Evolutionary conservation across 2,888 invertebrate genomes (phyloP).

Genomic region (Mimas tiliae): DNA sequence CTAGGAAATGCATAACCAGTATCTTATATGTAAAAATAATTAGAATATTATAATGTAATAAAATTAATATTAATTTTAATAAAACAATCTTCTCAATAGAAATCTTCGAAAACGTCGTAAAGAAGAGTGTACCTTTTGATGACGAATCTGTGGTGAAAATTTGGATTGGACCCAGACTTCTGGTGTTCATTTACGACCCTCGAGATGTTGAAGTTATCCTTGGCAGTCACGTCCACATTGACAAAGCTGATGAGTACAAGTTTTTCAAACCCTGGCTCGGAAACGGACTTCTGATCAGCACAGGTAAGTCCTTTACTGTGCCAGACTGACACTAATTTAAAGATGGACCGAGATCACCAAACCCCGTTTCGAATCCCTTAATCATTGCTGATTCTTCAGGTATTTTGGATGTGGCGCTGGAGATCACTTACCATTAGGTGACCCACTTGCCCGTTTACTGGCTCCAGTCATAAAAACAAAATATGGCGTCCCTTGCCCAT

Average conservation of each 20-base stretch:
- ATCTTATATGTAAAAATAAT: too few species aligned
- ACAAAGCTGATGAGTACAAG: constrained; percentile 91
- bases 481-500: too few species aligned
- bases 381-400: too few species aligned
- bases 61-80: not conserved
- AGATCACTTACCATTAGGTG: too few species aligned
- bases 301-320: constrained; percentile 83
- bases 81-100: constrained; percentile 71
- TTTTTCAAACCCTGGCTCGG: constrained; percentile 94
- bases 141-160: constrained; percentile 84
- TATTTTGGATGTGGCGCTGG: too few species aligned
- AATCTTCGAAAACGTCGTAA: constrained; percentile 87
- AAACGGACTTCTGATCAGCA: constrained; percentile 91
- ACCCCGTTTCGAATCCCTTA: too few species aligned
- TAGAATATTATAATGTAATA: not conserved
- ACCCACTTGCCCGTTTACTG: too few species aligned
- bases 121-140: constrained; percentile 83
- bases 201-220: constrained; percentile 91
- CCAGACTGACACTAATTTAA: too few species aligned
- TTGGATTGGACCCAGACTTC: constrained; percentile 91
- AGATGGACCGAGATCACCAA: too few species aligned
- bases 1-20: too few species aligned
- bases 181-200: constrained; percentile 90
- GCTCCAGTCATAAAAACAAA: too few species aligned
- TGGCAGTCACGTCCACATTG: constrained; percentile 91